phyloP scores from a whole-genome alignment of 2,888 invertebrate genomes.

The Fragum whitleyi region DNA sequence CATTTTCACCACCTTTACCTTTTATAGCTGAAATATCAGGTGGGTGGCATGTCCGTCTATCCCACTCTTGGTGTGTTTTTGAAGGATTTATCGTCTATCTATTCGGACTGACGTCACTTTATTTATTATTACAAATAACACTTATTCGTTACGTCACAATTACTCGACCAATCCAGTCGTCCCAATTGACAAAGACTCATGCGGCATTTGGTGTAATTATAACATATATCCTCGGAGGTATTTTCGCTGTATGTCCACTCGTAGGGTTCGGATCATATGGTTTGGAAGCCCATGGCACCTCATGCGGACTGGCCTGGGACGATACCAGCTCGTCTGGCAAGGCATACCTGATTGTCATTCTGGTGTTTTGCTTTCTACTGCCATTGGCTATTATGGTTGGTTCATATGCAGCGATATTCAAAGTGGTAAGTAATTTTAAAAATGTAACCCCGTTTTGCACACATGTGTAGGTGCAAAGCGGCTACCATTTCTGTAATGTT shows the following conservation, averaged over 20 bases:
- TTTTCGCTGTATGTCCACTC: constrained; percentile 26
- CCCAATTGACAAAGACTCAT: neutral
- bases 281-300: constrained; percentile 37
- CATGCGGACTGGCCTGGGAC: constrained; percentile 38
- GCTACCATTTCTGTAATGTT: no score
- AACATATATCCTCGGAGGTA: constrained; percentile 4
- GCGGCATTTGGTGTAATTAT: constrained; percentile 9
- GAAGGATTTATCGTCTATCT: constrained; percentile 34
- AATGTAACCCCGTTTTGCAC: neutral
- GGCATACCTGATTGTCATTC: constrained; percentile 15
- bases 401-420: constrained; percentile 30
- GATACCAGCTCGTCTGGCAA: neutral
- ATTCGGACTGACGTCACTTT: constrained; percentile 32
- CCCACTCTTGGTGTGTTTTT: constrained; percentile 4
- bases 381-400: constrained; percentile 27
- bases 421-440: constrained; percentile 20
- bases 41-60: constrained; percentile 12
- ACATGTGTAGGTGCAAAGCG: no score
- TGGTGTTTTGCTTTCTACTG: constrained; percentile 27
- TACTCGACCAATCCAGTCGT: neutral
- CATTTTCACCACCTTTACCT: constrained; percentile 1
- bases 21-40: constrained; percentile 36
- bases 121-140: constrained; percentile 24
- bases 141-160: constrained; percentile 19
- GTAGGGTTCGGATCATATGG: constrained; percentile 40